A percentile compares a stretch with the other conserved stretches of the same genome.
Conservation (phyloP, 2,888 invertebrate species). For the Sicus ferrugineus region DNA sequence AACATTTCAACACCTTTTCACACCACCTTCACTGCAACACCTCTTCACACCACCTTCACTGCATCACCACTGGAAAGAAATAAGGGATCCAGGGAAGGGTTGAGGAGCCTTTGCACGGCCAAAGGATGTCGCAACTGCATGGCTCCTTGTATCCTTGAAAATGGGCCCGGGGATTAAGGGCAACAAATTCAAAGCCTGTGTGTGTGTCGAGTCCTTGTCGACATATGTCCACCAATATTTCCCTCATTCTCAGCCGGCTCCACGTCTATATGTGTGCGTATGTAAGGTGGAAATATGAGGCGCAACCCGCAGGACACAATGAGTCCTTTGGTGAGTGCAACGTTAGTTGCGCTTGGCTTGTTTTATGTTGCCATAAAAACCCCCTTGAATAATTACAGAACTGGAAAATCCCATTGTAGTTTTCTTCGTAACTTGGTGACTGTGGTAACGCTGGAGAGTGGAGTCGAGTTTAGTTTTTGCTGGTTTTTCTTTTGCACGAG, state of each 20-base stretch:
- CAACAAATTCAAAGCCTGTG: no score
- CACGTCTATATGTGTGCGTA: not conserved
- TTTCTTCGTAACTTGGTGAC: not conserved
- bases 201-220: no score
- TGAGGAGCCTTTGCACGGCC: no score
- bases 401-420: not conserved
- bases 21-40: no score
- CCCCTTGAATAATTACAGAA: not conserved
- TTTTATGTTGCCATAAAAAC: not conserved
- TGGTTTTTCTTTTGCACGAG: not conserved
- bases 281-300: not conserved
- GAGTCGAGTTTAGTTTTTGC: not conserved
- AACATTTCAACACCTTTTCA: slow-evolving; percentile 6
- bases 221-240: no score
- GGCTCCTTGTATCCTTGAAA: no score
- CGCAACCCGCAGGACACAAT: not conserved
- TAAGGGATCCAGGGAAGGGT: no score
- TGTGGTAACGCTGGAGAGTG: not conserved
- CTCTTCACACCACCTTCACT: not conserved
- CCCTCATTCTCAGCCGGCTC: no score
- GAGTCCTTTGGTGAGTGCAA: not conserved
- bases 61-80: not conserved
- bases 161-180: no score
- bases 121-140: not conserved
- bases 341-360: not conserved